Percentiles rank a stretch among this genome's conserved stretches.
Conservation (phyloP, 2,797 vertebrate genomes). For the Danio choprae region DNA sequence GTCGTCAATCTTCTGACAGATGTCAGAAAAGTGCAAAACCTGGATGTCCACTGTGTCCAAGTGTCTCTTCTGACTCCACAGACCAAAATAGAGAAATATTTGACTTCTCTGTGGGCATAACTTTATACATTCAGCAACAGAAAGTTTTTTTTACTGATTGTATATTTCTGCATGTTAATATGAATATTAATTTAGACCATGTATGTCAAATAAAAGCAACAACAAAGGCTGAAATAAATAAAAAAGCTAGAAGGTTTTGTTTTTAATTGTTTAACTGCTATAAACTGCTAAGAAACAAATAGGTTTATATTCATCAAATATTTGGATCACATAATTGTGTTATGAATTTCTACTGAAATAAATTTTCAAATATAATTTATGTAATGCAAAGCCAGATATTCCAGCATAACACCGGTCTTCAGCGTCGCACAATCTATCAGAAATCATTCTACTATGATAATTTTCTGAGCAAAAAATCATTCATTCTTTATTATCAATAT, state of each 20-base stretch:
- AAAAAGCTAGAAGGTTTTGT: too few species aligned
- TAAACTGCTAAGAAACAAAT: too few species aligned
- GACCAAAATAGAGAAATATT: conserved; percentile 41
- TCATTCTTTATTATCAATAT: neutral
- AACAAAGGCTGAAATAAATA: neutral
- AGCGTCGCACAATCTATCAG: neutral
- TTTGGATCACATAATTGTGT: too few species aligned
- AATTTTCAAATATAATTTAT: neutral
- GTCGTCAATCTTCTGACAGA: conserved; percentile 1
- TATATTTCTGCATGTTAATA: neutral
- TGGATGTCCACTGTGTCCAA: conserved; percentile 25
- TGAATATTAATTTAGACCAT: neutral
- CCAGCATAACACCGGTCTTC: neutral
- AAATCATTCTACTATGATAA: neutral
- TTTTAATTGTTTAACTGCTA: too few species aligned
- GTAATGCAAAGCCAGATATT: neutral
- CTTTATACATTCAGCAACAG: neutral
- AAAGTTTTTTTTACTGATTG: neutral
- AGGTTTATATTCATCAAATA: too few species aligned
- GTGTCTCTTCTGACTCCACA: conserved; percentile 2
- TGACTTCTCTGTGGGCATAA: conserved; percentile 10
- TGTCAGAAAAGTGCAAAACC: conserved; percentile 24
- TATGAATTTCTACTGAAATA: neutral
- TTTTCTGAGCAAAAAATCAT: neutral
- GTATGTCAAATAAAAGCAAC: neutral